A percentile compares a stretch with the other conserved stretches of the same genome.
These are phyloP conservation scores for Barbus barbus DNA, from an alignment of 2,113 vertebrate species.

Conservation along the genomic window DNA sequence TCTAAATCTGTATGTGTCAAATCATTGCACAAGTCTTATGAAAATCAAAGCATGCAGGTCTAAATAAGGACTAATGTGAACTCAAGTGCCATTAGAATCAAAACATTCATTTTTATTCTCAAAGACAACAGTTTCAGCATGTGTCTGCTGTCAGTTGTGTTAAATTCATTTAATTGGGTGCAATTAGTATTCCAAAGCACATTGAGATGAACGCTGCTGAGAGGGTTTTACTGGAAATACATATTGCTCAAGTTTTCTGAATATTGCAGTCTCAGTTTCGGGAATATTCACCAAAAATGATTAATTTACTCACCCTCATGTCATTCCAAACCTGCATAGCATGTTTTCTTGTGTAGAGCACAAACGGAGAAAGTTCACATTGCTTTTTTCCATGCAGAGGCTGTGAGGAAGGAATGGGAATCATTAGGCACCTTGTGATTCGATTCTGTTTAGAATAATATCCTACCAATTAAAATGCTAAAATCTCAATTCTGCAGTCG, in stretches of 20 bases:
- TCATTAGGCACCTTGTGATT: background rate
- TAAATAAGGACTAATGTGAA: no score
- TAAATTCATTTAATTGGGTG: background rate
- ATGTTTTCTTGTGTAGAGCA: background rate
- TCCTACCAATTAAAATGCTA: background rate
- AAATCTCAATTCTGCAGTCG: background rate
- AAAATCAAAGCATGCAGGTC: background rate
- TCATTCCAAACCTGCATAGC: background rate
- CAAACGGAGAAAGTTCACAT: background rate
- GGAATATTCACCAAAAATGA: background rate
- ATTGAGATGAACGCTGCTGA: background rate
- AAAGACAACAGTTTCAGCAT: background rate
- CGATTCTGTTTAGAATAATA: background rate
- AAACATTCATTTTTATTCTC: background rate
- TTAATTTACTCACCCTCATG: background rate
- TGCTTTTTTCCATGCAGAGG: background rate
- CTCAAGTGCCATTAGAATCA: no score
- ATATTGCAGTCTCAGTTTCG: background rate
- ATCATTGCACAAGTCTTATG: background rate
- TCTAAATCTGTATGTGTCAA: no score
- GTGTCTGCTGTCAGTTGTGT: background rate
- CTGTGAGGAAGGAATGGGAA: background rate
- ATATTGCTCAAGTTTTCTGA: background rate
- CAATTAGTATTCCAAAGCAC: background rate
- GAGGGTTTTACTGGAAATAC: background rate